Evolutionary conservation across 2,797 vertebrate genomes (phyloP), one percentile per base, ranked within the genome.

Genomic region (Cossypha caffra): DNA sequence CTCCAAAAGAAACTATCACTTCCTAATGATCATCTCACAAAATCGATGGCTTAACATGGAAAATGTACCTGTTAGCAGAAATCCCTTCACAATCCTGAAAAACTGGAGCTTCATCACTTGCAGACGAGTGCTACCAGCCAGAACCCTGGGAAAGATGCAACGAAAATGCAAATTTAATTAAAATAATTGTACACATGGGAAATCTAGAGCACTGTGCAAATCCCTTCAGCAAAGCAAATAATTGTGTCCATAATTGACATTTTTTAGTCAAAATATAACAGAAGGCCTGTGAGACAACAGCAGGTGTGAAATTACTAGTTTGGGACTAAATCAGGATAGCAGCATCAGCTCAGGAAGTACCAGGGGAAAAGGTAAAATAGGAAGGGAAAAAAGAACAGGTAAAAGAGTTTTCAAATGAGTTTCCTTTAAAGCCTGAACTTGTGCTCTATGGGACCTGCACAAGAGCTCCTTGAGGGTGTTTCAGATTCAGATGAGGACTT

Each of bases 121-220:
- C 68, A 71, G 42, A 57, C 7, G 62, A n/a, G 5, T n/a, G 11
- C 12, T 52, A 74, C 23, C 20, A 64, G 69, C 24, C 29, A 86
- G 54, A 90, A 69, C 3, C n/a, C 28, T 54, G 35, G 54, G 45
- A 90, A 92, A 91, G 2, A 2, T 11, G 52, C 38, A 89, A 71
- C 26, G 11, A 74, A 90, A 76, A 88, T 33, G 72, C n/a, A 92
- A 88, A 92, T 77, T 80, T 80, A 92, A 92, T 91, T 85, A 64
- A 82, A 90, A 83, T 38, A 72, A 83, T 29, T 69, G 51, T 50
- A 55, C 82, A 64, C 62, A 16, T 0, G 16, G 67, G 68, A 88
- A 73, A 95, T 88, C 47, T 38, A 59, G 40, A 75, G 31, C 14
- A 13, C 50, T 55, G 28, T 11, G 20, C 29, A 72, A 75, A 51